Base-by-base conservation (phyloP, 2,113 vertebrate genomes). In the Charadrius vociferus region DNA sequence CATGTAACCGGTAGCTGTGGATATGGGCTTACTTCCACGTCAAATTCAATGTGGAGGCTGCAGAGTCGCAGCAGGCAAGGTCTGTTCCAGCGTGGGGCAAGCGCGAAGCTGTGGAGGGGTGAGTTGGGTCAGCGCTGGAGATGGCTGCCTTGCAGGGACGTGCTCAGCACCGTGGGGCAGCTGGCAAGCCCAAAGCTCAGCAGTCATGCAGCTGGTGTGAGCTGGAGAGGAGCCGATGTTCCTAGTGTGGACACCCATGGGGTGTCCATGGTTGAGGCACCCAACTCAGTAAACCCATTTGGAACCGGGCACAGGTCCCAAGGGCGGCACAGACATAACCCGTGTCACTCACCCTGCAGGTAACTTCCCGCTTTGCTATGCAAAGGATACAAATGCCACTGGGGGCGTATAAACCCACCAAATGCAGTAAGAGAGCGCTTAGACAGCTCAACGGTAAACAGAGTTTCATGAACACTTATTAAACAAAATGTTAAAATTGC, bases 401-500 rank as follows among this genome's bases (percentile, higher is more conserved):
- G 1, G n/a, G 17, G 19, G 6, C 34, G 32, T 27, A 55, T 6
- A 61, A 75, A 50, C 17, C n/a, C 73, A 14, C 24, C 11, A 7
- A 58, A 49, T 12, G 3, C 49, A 17, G 0, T 14, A 18, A 55
- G 18, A 45, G 30, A 11, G 1, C 10, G 2, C 20, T 55, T 30
- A 53, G 24, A 27, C 21, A n/a, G 58, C 62, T 86, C 45, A 9
- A 3, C 63, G 17, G 7, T 21, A 50, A 50, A 45, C 77, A 18
- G 58, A 55, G 15, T 61, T 95, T 87, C n/a, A 29, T 58, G 58
- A 96, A 47, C 13, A n/a, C 23, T 39, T 56, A 56, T 36, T 91
- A 66, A 79, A 55, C 70, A 79, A 75, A 81, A 89, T 26, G 21
- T 45, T 81, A 27, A 84, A 96, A 84, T 68, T 13, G 14, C 56